Conservation (phyloP, 2,113 vertebrate species). For the Eretmochelys imbricata region DNA sequence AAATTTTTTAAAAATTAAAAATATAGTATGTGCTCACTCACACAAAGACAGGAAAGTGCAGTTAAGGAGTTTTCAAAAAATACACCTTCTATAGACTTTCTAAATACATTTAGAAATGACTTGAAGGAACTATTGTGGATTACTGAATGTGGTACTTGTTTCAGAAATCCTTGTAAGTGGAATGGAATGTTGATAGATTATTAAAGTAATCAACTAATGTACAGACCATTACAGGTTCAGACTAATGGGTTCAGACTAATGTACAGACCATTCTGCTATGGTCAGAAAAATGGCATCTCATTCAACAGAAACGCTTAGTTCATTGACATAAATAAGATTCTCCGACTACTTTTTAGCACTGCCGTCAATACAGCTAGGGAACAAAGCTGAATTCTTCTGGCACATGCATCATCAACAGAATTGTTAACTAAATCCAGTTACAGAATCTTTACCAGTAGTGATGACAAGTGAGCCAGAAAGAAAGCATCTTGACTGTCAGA, state of each 20-base stretch:
- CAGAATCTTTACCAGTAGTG: constrained; percentile 21
- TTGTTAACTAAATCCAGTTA: constrained; percentile 53
- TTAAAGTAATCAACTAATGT: neutral
- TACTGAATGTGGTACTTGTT: neutral
- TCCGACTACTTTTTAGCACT: constrained; percentile 44
- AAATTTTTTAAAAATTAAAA: neutral
- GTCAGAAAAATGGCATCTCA: neutral
- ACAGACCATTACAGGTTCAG: neutral
- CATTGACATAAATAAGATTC: constrained; percentile 42
- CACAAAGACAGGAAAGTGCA: neutral
- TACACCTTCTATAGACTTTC: neutral
- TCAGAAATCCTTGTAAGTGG: constrained; percentile 10
- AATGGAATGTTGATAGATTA: neutral
- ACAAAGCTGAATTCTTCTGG: constrained; percentile 36
- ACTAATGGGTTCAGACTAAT: neutral
- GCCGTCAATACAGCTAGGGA: neutral
- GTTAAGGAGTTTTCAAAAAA: neutral
- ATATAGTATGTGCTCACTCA: neutral
- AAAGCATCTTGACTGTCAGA: constrained; percentile 27
- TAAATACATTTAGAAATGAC: neutral
- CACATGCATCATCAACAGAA: constrained; percentile 23
- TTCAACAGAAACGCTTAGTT: constrained; percentile 38
- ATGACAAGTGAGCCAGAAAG: neutral
- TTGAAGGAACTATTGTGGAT: neutral
- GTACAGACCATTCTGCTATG: constrained; percentile 12